Evolutionary conservation across 2,888 invertebrate genomes (phyloP).

Genomic region (Pandemis corylana): DNA sequence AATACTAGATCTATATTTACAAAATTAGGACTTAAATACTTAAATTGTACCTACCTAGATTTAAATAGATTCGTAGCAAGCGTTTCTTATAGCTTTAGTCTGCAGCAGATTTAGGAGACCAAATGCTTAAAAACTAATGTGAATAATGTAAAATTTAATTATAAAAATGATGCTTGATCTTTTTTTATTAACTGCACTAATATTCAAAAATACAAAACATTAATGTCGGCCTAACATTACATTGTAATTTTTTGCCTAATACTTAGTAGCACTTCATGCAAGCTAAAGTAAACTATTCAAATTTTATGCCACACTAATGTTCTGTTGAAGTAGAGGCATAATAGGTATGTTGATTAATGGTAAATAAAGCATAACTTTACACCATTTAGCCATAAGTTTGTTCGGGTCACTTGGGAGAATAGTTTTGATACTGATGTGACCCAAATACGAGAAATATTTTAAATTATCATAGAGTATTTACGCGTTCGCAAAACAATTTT

Average conservation of each 20-base stretch:
- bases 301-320: constrained; percentile 16
- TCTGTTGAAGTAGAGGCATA: not conserved
- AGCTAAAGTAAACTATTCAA: constrained; percentile 14
- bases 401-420: not conserved
- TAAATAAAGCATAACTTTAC: constrained; percentile 5
- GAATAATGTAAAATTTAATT: constrained; percentile 14
- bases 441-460: not conserved
- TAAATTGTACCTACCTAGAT: constrained; percentile 62
- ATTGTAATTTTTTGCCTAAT: not conserved
- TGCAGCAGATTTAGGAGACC: constrained; percentile 44
- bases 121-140: constrained; percentile 50
- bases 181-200: not conserved
- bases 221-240: not conserved
- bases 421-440: constrained; percentile 12
- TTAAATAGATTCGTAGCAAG: constrained; percentile 74
- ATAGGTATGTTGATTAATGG: too few relatives aligned
- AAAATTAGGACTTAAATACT: constrained; percentile 66
- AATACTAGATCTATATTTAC: constrained; percentile 83
- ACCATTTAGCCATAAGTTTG: not conserved
- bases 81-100: constrained; percentile 64
- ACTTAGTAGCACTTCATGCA: constrained; percentile 31
- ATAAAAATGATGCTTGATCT: not conserved
- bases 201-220: constrained; percentile 18
- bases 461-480: constrained; percentile 13
- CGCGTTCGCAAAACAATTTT: constrained; percentile 43